Evolutionary conservation across 2,888 invertebrate genomes (phyloP).

Genomic region (Erebia epiphron): DNA sequence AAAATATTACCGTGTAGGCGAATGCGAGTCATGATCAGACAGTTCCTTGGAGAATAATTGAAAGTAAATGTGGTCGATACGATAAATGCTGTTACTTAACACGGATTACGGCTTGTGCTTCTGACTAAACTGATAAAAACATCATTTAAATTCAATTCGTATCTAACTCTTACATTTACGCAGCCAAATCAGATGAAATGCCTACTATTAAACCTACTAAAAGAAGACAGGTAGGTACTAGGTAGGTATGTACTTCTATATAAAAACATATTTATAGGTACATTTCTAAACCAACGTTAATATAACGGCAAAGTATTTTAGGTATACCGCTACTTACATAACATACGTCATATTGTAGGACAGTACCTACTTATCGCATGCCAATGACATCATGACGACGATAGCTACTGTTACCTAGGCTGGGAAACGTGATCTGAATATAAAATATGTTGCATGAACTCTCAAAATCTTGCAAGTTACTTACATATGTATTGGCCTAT

Average conservation of each 20-base stretch:
- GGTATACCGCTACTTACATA: conserved; percentile 54
- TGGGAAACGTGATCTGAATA: conserved; percentile 66
- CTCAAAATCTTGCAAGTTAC: conserved; percentile 27
- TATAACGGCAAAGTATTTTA: conserved; percentile 34
- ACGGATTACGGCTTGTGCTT: conserved; percentile 8
- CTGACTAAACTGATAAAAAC: conserved; percentile 26
- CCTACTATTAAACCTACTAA: neutral
- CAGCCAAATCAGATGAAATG: neutral
- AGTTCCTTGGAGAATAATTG: conserved; percentile 60
- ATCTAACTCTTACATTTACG: neutral
- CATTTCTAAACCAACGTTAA: conserved; percentile 14
- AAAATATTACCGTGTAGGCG: conserved; percentile 60
- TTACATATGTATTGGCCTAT: neutral
- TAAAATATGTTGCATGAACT: conserved; percentile 42
- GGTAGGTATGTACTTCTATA: neutral
- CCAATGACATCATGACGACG: conserved; percentile 75
- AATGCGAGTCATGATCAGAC: conserved; percentile 56
- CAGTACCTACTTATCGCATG: conserved; percentile 68
- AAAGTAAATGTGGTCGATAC: conserved; percentile 50
- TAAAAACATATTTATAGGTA: neutral
- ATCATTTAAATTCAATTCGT: conserved; percentile 4
- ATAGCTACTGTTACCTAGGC: conserved; percentile 73
- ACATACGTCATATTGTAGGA: conserved; percentile 57
- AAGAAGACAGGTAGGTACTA: too few relatives aligned
- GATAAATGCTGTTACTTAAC: conserved; percentile 51